Conservation (phyloP, 2,797 vertebrate genomes). For the Sphenodon punctatus region DNA sequence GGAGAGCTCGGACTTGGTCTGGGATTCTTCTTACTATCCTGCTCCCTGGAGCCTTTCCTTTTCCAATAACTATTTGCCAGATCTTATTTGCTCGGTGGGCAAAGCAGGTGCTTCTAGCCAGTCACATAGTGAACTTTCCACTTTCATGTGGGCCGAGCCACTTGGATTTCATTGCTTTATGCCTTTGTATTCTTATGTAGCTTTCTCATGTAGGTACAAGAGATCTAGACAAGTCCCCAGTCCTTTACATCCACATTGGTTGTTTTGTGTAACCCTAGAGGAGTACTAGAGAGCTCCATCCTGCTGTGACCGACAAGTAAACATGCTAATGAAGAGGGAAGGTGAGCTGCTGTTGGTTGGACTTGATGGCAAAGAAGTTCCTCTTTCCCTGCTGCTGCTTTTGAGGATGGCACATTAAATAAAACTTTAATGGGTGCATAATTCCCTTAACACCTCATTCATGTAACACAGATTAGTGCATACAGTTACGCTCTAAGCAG, state of each 20-base stretch:
- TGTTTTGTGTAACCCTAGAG: too few species aligned
- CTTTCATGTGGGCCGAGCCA: not conserved
- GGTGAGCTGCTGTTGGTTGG: not conserved
- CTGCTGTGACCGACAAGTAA: not conserved
- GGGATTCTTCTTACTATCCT: not conserved
- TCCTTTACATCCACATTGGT: too few species aligned
- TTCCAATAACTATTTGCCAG: not conserved
- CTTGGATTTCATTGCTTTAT: too few species aligned
- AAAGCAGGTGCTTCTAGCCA: not conserved
- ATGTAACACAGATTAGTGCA: constrained; percentile 28
- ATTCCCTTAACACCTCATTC: constrained; percentile 29
- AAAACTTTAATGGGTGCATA: constrained; percentile 3
- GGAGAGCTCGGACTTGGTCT: not conserved
- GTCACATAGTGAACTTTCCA: not conserved
- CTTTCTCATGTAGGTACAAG: not conserved
- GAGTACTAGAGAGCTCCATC: not conserved
- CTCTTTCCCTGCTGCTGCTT: not conserved
- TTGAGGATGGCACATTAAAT: constrained; percentile 15
- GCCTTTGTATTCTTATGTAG: not conserved
- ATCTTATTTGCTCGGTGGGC: not conserved
- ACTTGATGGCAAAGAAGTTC: not conserved
- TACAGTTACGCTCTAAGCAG: constrained; percentile 10
- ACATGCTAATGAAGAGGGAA: not conserved
- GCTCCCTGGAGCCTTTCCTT: not conserved
- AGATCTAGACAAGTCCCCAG: not conserved